These are phyloP conservation scores for Pithys albifrons DNA, from an alignment of 2,113 vertebrate species.

Conservation along the genomic window DNA sequence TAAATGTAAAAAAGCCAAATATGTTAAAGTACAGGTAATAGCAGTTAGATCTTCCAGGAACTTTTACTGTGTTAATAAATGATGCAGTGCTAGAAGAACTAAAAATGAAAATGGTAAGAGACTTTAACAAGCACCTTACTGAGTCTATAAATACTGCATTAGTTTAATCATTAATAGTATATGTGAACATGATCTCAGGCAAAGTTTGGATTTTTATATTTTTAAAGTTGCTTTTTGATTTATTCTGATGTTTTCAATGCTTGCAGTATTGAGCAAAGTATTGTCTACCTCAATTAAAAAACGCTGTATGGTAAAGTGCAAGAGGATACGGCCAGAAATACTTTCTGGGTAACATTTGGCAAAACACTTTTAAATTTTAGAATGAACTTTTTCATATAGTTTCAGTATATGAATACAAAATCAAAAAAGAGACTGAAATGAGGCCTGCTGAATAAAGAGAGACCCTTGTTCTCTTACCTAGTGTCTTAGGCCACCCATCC, in stretches of 20 bases:
- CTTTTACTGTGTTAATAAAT: not conserved
- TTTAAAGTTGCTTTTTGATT: not conserved
- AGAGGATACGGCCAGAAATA: not conserved
- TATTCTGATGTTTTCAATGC: not conserved
- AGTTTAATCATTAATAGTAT: not conserved
- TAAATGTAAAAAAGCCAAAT: not conserved
- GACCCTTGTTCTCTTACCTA: not conserved
- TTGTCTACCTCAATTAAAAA: not conserved
- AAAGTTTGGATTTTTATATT: not conserved
- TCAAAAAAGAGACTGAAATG: not conserved
- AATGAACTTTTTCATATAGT: not conserved
- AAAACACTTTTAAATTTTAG: not conserved
- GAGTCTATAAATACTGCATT: not conserved
- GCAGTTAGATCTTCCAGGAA: not conserved
- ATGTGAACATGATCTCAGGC: not conserved
- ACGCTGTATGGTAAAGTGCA: not conserved
- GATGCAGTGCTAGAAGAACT: not conserved
- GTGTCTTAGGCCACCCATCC: not conserved
- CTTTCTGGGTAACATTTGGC: not conserved
- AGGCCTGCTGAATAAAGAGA: not conserved
- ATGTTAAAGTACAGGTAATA: not conserved
- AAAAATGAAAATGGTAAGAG: not conserved
- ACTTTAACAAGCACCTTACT: not conserved
- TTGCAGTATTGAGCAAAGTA: not conserved
- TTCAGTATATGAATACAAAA: not conserved